Evolutionary conservation across 1,140 invertebrate species (phyloP).

Genomic region (Papilio dardanus): DNA sequence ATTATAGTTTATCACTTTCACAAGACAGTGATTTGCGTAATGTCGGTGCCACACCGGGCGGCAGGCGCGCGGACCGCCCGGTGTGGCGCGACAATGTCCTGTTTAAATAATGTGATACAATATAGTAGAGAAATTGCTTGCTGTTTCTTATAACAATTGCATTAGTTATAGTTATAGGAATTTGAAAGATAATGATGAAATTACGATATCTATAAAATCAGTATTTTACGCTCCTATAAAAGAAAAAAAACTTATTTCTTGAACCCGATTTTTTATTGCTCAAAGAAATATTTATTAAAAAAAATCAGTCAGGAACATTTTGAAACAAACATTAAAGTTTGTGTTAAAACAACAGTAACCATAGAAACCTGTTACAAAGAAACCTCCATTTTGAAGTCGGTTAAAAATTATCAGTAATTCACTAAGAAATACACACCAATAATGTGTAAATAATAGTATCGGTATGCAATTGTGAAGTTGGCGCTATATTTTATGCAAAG

Average conservation of each 20-base stretch:
- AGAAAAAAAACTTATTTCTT: no score
- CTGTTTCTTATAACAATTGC: background rate
- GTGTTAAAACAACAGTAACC: no score
- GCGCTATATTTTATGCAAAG: constrained; percentile 24
- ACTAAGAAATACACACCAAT: no score
- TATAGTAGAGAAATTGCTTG: background rate
- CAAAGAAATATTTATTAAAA: no score
- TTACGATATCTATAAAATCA: background rate
- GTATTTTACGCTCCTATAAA: no score
- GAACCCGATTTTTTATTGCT: no score
- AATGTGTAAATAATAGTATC: background rate
- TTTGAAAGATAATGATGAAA: background rate
- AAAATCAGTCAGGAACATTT: no score
- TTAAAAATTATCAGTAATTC: no score
- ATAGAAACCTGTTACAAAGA: no score
- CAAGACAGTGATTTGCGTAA: background rate
- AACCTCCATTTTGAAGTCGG: no score
- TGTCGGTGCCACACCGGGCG: background rate
- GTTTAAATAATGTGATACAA: background rate
- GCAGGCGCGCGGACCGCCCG: background rate
- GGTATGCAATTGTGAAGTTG: background rate
- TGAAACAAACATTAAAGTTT: no score
- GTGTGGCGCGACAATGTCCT: background rate
- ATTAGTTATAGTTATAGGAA: background rate
- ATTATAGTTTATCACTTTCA: background rate